Evolutionary conservation across 1,140 invertebrate species (phyloP).

Genomic region (Marisa cornuarietis): DNA sequence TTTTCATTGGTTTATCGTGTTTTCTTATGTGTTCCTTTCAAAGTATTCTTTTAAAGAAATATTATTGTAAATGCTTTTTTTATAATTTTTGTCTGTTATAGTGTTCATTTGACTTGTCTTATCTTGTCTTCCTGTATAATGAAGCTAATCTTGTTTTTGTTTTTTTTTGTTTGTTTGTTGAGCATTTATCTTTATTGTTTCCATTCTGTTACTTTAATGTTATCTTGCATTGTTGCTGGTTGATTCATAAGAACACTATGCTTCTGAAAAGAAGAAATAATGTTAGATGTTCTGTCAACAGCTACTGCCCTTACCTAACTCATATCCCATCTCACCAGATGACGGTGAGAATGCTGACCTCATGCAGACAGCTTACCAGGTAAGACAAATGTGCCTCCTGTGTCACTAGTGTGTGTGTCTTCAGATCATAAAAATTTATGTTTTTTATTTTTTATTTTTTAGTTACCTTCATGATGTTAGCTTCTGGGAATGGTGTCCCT

Average conservation of each 20-base stretch:
- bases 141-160: no score
- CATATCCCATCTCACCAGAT: conserved; percentile 75
- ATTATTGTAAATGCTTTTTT: neutral
- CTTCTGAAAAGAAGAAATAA: no score
- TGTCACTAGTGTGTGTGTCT: neutral
- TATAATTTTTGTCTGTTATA: neutral
- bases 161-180: no score
- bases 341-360: conserved; percentile 61
- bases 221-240: neutral
- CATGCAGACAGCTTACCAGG: conserved; percentile 14
- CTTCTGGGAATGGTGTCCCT: no score
- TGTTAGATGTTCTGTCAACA: conserved; percentile 45
- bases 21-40: neutral
- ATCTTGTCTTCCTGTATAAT: neutral
- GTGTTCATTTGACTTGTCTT: neutral
- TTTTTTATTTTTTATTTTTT: neutral
- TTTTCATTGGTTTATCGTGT: neutral
- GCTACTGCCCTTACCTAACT: conserved; percentile 80
- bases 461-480: neutral
- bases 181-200: neutral
- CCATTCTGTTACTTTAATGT: conserved; percentile 2
- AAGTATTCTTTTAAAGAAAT: neutral
- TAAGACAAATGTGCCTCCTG: neutral
- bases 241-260: no score
- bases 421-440: neutral